Percentiles rank a stretch among this genome's conserved stretches.
Conservation (phyloP, 2,888 invertebrate species). For the Drosophila planitibia region DNA sequence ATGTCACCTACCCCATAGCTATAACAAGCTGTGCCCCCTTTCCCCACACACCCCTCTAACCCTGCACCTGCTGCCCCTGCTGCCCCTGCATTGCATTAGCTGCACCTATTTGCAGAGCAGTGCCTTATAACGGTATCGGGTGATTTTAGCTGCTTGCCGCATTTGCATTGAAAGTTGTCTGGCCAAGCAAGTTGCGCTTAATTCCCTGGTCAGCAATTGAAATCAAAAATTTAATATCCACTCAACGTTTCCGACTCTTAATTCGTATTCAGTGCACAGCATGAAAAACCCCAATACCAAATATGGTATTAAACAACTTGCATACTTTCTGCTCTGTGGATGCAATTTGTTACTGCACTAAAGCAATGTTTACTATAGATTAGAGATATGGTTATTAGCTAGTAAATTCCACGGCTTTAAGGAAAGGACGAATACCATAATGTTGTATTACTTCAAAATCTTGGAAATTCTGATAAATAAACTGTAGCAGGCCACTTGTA, state of each 20-base stretch:
- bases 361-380: background rate
- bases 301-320: slow-evolving; percentile 14
- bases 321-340: slow-evolving; percentile 12
- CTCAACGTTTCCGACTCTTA: slow-evolving; percentile 21
- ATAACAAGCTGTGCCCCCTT: background rate
- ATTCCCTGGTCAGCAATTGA: slow-evolving; percentile 42
- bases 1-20: slow-evolving; percentile 28
- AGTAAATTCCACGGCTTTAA: background rate
- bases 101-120: slow-evolving; percentile 19
- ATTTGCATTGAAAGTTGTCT: slow-evolving; percentile 77
- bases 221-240: slow-evolving; percentile 47
- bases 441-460: background rate
- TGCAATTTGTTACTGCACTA: slow-evolving; percentile 5
- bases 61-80: background rate
- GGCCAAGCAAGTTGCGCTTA: slow-evolving; percentile 19
- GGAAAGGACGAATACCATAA: background rate
- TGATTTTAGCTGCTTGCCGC: slow-evolving; percentile 34
- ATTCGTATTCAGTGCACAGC: slow-evolving; percentile 30
- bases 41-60: background rate
- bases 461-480: background rate
- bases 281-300: slow-evolving; percentile 5
- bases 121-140: slow-evolving; percentile 53
- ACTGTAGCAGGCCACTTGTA: background rate
- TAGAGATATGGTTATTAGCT: background rate
- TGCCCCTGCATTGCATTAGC: background rate